These are phyloP conservation scores for Channallabes apus DNA, from an alignment of 2,797 vertebrate genomes.

Conservation along the genomic window DNA sequence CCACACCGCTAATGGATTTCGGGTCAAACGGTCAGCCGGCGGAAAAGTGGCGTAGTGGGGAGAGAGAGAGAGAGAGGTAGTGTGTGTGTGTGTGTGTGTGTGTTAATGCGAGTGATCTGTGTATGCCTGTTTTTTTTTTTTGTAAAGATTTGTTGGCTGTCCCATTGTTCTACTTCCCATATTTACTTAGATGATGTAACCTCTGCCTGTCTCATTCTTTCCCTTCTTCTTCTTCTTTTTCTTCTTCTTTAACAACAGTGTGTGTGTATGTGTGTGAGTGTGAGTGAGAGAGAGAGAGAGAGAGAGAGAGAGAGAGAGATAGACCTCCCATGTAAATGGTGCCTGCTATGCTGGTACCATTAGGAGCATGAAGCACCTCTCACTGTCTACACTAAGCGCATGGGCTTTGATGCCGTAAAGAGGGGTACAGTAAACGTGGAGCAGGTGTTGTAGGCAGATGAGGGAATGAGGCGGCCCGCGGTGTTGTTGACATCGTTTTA, in stretches of 20 bases:
- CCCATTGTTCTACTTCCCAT: conserved; percentile 49
- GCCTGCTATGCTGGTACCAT: conserved; percentile 70
- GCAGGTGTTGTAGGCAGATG: conserved; percentile 77
- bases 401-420: conserved; percentile 71
- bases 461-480: conserved; percentile 51
- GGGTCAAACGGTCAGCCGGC: conserved; percentile 53
- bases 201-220: conserved; percentile 24
- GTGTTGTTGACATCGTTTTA: conserved; percentile 59
- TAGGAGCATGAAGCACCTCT: conserved; percentile 68
- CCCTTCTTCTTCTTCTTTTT: conserved; percentile 32
- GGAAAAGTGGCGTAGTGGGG: conserved; percentile 20
- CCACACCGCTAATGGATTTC: conserved; percentile 47
- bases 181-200: conserved; percentile 47
- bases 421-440: conserved; percentile 69
- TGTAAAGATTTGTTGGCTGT: not conserved
- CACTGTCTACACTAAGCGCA: conserved; percentile 66
- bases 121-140: conserved; percentile 15
- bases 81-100: no score
- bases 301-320: conserved; percentile 14
- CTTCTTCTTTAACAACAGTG: conserved; percentile 41
- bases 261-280: conserved; percentile 15
- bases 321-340: conserved; percentile 61
- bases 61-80: conserved; percentile 25
- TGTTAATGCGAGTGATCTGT: conserved; percentile 13
- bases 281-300: conserved; percentile 29